Evolutionary conservation across 2,888 invertebrate species (phyloP).

Genomic region (Scaeva pyrastri): DNA sequence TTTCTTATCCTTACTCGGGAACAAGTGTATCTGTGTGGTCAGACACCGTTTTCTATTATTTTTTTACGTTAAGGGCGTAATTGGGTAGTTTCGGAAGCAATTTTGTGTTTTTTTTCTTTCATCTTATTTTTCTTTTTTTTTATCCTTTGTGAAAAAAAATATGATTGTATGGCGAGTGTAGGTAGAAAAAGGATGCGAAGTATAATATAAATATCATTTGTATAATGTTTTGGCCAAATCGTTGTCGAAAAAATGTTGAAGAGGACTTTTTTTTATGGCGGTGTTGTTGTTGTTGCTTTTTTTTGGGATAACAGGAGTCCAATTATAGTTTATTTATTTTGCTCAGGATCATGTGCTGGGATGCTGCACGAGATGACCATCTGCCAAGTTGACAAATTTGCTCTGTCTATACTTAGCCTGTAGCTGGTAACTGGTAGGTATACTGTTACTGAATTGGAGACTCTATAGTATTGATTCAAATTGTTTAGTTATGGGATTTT

Average conservation of each 20-base stretch:
- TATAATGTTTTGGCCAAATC: slow-evolving; percentile 13
- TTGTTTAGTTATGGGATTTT: background rate
- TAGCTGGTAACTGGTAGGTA: too few species aligned
- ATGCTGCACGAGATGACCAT: background rate
- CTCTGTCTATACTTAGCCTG: too few species aligned
- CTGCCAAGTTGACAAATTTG: background rate
- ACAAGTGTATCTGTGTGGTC: slow-evolving; percentile 63
- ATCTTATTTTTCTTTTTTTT: background rate
- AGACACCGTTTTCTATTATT: slow-evolving; percentile 38
- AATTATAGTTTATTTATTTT: slow-evolving; percentile 19
- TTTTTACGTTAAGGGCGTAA: slow-evolving; percentile 33
- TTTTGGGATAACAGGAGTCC: background rate
- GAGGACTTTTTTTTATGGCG: background rate
- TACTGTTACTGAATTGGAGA: background rate
- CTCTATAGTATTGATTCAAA: slow-evolving; percentile 3
- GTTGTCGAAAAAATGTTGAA: slow-evolving; percentile 10
- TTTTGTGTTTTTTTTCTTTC: slow-evolving; percentile 23
- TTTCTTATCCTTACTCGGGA: slow-evolving; percentile 46
- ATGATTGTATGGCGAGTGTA: background rate
- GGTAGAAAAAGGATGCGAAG: slow-evolving; percentile 13
- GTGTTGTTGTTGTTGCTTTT: background rate
- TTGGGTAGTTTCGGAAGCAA: slow-evolving; percentile 58
- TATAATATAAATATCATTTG: slow-evolving; percentile 19
- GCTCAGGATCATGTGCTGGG: background rate
- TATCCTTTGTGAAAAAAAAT: background rate